Evolutionary conservation across 2,888 invertebrate genomes (phyloP).

Genomic region (Ormyrus pomaceus): DNA sequence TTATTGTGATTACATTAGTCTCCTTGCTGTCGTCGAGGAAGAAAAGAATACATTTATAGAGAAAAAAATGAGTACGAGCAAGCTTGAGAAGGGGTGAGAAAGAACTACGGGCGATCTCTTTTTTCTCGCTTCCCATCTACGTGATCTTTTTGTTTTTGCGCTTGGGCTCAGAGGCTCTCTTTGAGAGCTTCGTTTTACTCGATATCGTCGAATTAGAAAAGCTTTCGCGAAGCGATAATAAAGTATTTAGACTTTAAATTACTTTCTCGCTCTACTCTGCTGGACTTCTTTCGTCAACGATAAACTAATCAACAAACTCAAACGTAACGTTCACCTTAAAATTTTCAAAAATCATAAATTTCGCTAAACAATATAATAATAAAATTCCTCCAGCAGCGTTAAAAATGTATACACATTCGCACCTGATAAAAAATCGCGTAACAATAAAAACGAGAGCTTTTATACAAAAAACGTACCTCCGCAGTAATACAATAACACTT

Average conservation of each 20-base stretch:
- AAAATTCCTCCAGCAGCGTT: constrained; percentile 45
- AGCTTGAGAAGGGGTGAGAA: background rate
- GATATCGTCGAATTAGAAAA: background rate
- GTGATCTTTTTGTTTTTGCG: background rate
- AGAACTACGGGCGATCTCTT: constrained; percentile 21
- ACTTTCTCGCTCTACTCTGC: constrained; percentile 44
- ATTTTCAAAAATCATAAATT: background rate
- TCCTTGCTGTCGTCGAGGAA: constrained; percentile 28
- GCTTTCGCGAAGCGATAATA: constrained; percentile 7
- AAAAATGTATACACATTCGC: constrained; percentile 20
- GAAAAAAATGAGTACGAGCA: constrained; percentile 22
- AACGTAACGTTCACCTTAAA: constrained; percentile 1
- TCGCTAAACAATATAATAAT: background rate
- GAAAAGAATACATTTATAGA: constrained; percentile 28
- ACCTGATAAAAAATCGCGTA: constrained; percentile 39
- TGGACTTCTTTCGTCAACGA: constrained; percentile 18
- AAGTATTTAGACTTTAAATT: constrained; percentile 37
- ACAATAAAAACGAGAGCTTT: constrained; percentile 29
- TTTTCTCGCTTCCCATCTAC: constrained; percentile 18
- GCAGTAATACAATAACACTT: constrained; percentile 19
- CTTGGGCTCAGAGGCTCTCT: background rate
- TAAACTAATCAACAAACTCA: constrained; percentile 11
- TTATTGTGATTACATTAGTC: constrained; percentile 33
- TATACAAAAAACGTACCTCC: constrained; percentile 13
- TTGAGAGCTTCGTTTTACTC: background rate